Evolutionary conservation across 2,797 vertebrate species (phyloP), one percentile per base, ranked within the genome.

Genomic region (Passerculus sandwichensis): DNA sequence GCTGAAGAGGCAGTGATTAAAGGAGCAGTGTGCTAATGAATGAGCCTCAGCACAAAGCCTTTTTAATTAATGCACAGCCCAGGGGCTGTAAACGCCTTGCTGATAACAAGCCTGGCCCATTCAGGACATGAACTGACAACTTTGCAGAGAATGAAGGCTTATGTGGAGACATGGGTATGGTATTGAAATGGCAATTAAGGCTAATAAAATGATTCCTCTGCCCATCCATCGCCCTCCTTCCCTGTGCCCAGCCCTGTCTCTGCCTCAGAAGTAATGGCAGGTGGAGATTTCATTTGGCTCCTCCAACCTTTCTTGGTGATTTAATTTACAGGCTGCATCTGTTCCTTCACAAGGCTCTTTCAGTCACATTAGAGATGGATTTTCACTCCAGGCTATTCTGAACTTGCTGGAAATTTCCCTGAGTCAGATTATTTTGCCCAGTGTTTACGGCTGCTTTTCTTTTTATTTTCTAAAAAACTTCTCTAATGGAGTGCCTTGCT

Each of bases 1-100:
- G 97, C 96, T 97, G 98, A 97, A 97, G 97, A 98, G 97, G 94
- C 95, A 96, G 97, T 98, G 97, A 98, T 98, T 98, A 98, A 98
- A 97, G 97, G 94, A 97, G 96, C 96, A 79, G 94, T 53, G 91
- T 94, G 96, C 96, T 98, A 97, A 98, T 97, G 97, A 98, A 97
- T 93, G 95, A 97, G 93, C 91, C 79, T 80, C 81, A 81, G 93
- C 93, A 97, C 97, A 97, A 98, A 98, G 97, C 96, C 61, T 88
- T 86, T 97, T 97, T 98, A 98, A 98, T 98, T 98, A 97, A 97
- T 97, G 97, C 91, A 74, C 97, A 96, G 96, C 97, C 96, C 96
- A 96, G 93, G 96, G 97, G 96, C 97, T 96, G 96, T 97, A 97
- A 98, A 97, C 79, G 64, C 20, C 91, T 94, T 89, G 94, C 97